phyloP scores from a whole-genome alignment of 2,113 vertebrate species.

The Siniperca knerii region DNA sequence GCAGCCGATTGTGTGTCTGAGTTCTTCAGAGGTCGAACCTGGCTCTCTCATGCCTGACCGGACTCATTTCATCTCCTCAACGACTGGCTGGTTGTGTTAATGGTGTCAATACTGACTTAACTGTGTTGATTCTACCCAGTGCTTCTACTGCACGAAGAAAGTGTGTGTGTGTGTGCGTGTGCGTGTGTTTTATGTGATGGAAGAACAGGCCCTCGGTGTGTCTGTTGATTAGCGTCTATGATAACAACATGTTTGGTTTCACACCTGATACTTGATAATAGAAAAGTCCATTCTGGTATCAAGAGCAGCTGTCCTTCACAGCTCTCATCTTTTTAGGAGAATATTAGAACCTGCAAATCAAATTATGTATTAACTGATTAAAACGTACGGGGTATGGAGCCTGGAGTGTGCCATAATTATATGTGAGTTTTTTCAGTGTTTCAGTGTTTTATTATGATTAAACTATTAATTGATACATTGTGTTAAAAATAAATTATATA shows the following conservation, averaged over 20 bases:
- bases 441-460: not conserved
- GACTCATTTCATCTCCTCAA: conserved; percentile 63
- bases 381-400: too few species aligned
- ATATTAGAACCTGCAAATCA: not conserved
- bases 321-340: not conserved
- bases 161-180: conserved; percentile 34
- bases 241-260: not conserved
- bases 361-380: not conserved
- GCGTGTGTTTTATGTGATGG: not conserved
- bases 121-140: conserved; percentile 30
- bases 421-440: not conserved
- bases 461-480: not conserved
- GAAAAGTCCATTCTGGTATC: not conserved
- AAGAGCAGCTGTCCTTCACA: not conserved
- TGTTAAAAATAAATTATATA: not conserved
- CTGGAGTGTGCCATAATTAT: not conserved
- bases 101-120: conserved; percentile 69
- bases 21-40: conserved; percentile 31
- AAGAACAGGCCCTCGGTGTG: not conserved
- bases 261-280: conserved; percentile 1
- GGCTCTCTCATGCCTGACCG: conserved; percentile 44
- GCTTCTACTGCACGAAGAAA: not conserved
- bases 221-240: not conserved
- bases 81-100: conserved; percentile 70
- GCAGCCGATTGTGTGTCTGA: conserved; percentile 12